Conservation (phyloP, 2,888 invertebrate species). For the Andrena bucephala region DNA sequence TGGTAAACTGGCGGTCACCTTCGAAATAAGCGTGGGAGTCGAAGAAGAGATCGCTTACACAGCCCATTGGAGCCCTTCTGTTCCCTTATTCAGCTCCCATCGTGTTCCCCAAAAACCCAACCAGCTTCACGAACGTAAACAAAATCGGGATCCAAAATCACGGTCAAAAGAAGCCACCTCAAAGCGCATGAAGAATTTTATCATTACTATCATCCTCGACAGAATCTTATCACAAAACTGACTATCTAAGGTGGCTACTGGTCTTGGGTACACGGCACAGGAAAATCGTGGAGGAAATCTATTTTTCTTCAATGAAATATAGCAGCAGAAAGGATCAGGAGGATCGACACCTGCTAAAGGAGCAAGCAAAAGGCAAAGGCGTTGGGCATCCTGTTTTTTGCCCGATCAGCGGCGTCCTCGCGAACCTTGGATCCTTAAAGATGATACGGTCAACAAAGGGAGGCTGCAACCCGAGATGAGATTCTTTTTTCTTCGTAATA, state of each 20-base stretch:
- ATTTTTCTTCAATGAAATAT: conserved; percentile 63
- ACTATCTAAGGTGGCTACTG: too few relatives aligned
- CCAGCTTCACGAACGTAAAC: conserved; percentile 18
- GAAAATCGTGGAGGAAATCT: conserved; percentile 57
- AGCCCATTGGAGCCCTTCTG: conserved; percentile 31
- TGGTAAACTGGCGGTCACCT: conserved; percentile 77
- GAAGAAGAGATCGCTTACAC: conserved; percentile 76
- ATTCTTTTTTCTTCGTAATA: conserved; percentile 80
- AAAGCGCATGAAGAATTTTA: background rate
- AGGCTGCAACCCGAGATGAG: conserved; percentile 81
- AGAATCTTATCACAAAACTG: background rate
- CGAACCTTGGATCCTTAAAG: conserved; percentile 80
- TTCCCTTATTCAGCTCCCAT: background rate
- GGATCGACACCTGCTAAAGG: conserved; percentile 70
- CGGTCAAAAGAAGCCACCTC: background rate
- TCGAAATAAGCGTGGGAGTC: conserved; percentile 84
- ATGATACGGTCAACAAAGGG: conserved; percentile 84
- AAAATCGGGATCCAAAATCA: too few relatives aligned
- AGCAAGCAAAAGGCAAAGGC: conserved; percentile 58
- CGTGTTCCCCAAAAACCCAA: conserved; percentile 4
- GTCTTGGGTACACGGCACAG: background rate
- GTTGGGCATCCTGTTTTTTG: conserved; percentile 40
- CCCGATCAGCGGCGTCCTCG: conserved; percentile 59
- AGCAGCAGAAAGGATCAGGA: conserved; percentile 49
- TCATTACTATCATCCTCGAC: background rate